phyloP scores from a whole-genome alignment of 2,113 vertebrate genomes.

The Lepisosteus osseus region DNA sequence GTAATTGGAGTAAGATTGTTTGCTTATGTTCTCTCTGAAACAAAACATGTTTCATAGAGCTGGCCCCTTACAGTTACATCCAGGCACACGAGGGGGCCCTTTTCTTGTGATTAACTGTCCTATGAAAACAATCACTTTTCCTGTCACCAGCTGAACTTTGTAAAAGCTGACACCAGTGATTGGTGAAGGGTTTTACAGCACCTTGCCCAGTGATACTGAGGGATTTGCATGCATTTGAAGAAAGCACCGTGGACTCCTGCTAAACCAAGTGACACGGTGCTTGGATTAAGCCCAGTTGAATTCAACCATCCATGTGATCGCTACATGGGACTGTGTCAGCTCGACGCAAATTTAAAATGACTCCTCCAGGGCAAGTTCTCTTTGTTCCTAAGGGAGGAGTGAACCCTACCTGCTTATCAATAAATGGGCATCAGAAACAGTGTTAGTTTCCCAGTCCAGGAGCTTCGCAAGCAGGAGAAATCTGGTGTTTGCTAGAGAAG shows the following conservation, averaged over 20 bases:
- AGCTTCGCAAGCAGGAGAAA: slow-evolving; percentile 34
- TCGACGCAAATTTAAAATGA: background rate
- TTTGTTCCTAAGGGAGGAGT: too few species aligned
- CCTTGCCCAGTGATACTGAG: too few species aligned
- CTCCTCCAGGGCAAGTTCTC: too few species aligned
- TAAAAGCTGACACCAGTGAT: too few species aligned
- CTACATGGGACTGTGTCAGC: background rate
- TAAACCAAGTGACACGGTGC: background rate
- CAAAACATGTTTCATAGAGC: too few species aligned
- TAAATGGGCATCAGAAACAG: background rate
- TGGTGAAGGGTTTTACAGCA: too few species aligned
- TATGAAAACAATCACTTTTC: background rate
- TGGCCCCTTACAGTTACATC: too few species aligned
- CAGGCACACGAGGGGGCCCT: background rate
- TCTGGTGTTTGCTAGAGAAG: background rate
- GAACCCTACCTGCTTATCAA: background rate
- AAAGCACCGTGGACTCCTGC: background rate
- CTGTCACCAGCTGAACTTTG: background rate
- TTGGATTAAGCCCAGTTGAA: background rate
- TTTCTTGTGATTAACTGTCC: background rate
- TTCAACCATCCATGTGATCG: background rate
- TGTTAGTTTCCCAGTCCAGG: background rate
- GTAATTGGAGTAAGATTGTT: too few species aligned
- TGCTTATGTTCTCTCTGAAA: too few species aligned
- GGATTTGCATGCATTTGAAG: background rate